Evolutionary conservation across 1,140 invertebrate species (phyloP).

Genomic region (Drosophila simulans): DNA sequence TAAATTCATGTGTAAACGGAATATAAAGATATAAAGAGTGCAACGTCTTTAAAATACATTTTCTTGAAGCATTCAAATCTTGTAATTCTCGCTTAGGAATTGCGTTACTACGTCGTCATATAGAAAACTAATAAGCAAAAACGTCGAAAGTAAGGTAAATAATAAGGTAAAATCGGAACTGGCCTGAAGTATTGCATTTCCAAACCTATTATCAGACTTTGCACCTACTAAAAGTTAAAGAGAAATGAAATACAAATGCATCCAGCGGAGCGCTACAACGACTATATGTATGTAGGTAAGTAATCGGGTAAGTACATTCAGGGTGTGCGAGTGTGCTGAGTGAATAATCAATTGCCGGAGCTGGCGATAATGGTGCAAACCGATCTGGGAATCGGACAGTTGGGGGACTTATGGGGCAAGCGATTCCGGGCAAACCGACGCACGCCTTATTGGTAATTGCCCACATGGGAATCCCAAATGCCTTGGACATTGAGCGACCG

Average conservation of each 20-base stretch:
- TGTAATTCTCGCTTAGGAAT: neutral
- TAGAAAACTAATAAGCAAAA: neutral
- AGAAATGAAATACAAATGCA: conserved; percentile 15
- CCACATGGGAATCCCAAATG: conserved; percentile 76
- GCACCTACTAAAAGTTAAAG: conserved; percentile 12
- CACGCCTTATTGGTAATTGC: conserved; percentile 68
- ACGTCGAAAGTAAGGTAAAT: neutral
- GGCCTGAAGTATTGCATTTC: neutral
- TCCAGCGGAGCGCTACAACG: conserved; percentile 23
- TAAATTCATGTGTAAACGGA: too few relatives aligned
- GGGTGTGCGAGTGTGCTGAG: conserved; percentile 42
- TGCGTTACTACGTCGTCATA: too few relatives aligned
- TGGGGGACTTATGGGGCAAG: conserved; percentile 8
- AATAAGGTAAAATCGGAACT: neutral
- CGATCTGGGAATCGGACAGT: conserved; percentile 4
- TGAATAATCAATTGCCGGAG: conserved; percentile 76
- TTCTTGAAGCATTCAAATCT: too few relatives aligned
- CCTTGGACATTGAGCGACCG: conserved; percentile 51
- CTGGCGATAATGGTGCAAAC: conserved; percentile 38
- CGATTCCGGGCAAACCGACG: conserved; percentile 34
- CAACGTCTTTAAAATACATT: neutral
- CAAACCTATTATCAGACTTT: conserved; percentile 14
- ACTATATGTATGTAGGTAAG: neutral
- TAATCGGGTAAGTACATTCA: conserved; percentile 1
- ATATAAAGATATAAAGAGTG: too few relatives aligned